Conservation (phyloP, 2,113 vertebrate species). For the Vulpes lagopus region DNA sequence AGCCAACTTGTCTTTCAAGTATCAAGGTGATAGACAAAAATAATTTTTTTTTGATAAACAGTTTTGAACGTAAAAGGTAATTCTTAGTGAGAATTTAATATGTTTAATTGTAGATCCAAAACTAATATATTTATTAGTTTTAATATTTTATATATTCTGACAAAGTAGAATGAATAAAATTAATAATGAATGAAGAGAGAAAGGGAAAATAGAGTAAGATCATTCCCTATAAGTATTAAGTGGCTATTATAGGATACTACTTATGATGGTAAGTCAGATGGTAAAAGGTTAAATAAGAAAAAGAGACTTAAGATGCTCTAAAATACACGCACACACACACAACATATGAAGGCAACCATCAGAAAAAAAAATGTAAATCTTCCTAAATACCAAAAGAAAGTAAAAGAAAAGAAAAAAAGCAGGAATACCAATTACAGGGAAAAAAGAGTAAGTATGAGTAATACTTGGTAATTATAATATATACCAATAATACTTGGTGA, state of each 20-base stretch:
- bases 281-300: slow-evolving; percentile 12
- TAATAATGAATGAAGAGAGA: neutral
- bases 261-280: neutral
- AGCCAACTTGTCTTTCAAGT: neutral
- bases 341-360: neutral
- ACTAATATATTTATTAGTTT: neutral
- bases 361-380: neutral
- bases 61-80: neutral
- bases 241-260: neutral
- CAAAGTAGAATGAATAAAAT: neutral
- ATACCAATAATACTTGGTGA: too few relatives aligned
- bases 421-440: neutral
- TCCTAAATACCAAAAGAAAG: neutral
- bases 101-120: neutral
- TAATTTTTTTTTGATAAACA: too few relatives aligned
- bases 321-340: neutral
- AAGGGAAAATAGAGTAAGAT: neutral
- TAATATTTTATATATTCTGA: neutral
- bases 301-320: neutral
- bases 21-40: neutral
- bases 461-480: neutral
- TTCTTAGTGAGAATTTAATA: neutral
- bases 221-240: neutral
- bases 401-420: neutral
- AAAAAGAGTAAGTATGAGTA: neutral